Evolutionary conservation across 2,797 vertebrate genomes (phyloP).

Genomic region (Siniperca scherzeri): DNA sequence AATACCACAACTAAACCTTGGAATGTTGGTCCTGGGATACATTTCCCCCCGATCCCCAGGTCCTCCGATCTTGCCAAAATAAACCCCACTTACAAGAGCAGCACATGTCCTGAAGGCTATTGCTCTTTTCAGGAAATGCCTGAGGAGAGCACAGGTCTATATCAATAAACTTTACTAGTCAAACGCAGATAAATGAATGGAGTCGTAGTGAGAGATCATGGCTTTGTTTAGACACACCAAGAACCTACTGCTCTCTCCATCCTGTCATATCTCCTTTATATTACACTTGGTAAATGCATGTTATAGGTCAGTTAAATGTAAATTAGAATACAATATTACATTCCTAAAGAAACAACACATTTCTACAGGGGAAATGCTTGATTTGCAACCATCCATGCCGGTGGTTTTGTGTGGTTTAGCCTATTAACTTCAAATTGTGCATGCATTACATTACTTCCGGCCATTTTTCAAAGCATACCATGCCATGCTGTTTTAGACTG

Average conservation of each 20-base stretch:
- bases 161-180: slow-evolving; percentile 79
- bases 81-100: slow-evolving; percentile 83
- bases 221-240: slow-evolving; percentile 57
- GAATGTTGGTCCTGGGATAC: slow-evolving; percentile 83
- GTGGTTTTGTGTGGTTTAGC: slow-evolving; percentile 40
- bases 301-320: slow-evolving; percentile 34
- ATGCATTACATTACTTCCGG: slow-evolving; percentile 27
- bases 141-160: slow-evolving; percentile 80
- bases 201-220: slow-evolving; percentile 52
- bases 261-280: slow-evolving; percentile 22
- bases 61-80: slow-evolving; percentile 83
- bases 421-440: slow-evolving; percentile 25
- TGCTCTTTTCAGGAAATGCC: slow-evolving; percentile 85
- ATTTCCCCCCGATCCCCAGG: slow-evolving; percentile 28
- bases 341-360: slow-evolving; percentile 52
- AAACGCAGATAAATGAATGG: slow-evolving; percentile 78
- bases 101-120: slow-evolving; percentile 80
- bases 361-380: slow-evolving; percentile 32
- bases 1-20: slow-evolving; percentile 83
- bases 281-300: slow-evolving; percentile 25
- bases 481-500: slow-evolving; percentile 33
- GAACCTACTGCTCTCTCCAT: slow-evolving; percentile 16
- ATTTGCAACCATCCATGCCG: slow-evolving; percentile 36
- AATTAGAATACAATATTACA: slow-evolving; percentile 37
- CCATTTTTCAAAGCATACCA: slow-evolving; percentile 37